Evolutionary conservation across 2,113 vertebrate genomes (phyloP).

Genomic region (Chroicocephalus ridibundus): DNA sequence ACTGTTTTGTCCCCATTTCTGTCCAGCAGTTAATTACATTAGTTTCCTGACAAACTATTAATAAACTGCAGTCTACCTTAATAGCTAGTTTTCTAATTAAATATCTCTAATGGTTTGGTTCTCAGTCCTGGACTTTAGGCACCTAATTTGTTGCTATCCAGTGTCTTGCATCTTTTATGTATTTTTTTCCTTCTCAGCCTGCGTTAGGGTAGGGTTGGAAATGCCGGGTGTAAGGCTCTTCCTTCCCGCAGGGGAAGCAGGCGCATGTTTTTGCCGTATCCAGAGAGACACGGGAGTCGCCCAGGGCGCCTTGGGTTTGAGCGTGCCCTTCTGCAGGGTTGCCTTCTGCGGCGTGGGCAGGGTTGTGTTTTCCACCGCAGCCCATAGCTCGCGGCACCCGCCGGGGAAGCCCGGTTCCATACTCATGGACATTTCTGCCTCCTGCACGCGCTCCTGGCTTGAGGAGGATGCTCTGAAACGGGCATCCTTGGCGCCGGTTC

Average conservation of each 20-base stretch:
- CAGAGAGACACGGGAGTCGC: not conserved
- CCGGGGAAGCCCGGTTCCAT: not conserved
- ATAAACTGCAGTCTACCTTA: not conserved
- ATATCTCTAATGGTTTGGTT: not conserved
- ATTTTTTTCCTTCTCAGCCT: not conserved
- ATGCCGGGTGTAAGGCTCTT: not conserved
- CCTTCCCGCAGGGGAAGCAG: not conserved
- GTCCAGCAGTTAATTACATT: not conserved
- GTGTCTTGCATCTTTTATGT: not conserved
- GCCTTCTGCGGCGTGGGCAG: not conserved
- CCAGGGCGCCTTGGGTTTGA: not conserved
- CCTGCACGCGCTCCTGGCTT: too few relatives aligned
- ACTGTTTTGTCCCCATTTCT: not conserved
- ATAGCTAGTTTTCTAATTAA: not conserved
- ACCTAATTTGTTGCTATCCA: not conserved
- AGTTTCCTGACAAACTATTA: not conserved
- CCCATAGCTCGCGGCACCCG: not conserved
- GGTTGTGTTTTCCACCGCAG: not conserved
- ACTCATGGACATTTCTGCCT: not conserved
- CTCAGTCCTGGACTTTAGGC: not conserved
- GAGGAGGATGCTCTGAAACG: not conserved
- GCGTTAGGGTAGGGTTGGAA: not conserved
- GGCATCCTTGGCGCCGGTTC: accelerated
- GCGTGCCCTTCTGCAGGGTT: accelerated
- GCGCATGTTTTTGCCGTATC: accelerated